phyloP scores from a whole-genome alignment of 1,140 invertebrate genomes.

The Procambarus clarkii region DNA sequence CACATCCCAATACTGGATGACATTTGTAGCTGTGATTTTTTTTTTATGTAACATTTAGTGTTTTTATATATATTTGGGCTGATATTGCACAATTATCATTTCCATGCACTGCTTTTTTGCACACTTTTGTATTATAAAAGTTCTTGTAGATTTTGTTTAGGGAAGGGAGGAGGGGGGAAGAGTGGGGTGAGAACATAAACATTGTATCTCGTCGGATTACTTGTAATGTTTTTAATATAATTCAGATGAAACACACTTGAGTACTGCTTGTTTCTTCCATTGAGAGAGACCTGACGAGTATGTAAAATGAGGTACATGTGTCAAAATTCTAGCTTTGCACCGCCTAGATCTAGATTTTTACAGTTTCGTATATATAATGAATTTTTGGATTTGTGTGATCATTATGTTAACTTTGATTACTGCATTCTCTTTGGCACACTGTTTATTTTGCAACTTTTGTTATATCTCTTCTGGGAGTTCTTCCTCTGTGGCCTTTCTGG shows the following conservation, averaged over 20 bases:
- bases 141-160: not conserved
- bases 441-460: not conserved
- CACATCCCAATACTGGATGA: not conserved
- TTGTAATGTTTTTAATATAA: conserved; percentile 28
- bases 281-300: conserved; percentile 36
- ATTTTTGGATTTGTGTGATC: conserved; percentile 23
- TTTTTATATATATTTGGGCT: not conserved
- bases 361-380: conserved; percentile 22
- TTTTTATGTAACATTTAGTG: too few relatives aligned
- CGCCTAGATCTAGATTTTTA: conserved; percentile 47
- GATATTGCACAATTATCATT: not conserved
- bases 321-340: conserved; percentile 35
- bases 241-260: conserved; percentile 60
- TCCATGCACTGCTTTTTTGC: conserved; percentile 27
- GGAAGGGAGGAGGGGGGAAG: too few relatives aligned
- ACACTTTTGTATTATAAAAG: not conserved
- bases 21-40: not conserved
- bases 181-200: conserved; percentile 12
- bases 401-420: not conserved
- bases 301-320: conserved; percentile 9
- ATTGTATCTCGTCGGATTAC: conserved; percentile 52
- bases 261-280: conserved; percentile 28
- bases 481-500: too few relatives aligned
- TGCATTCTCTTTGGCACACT: conserved; percentile 16
- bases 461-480: too few relatives aligned